Percentiles rank a stretch among this genome's conserved stretches.
These are phyloP conservation scores for Zelostemma sp. DNA, from an alignment of 1,140 invertebrate species.

Conservation along the genomic window DNA sequence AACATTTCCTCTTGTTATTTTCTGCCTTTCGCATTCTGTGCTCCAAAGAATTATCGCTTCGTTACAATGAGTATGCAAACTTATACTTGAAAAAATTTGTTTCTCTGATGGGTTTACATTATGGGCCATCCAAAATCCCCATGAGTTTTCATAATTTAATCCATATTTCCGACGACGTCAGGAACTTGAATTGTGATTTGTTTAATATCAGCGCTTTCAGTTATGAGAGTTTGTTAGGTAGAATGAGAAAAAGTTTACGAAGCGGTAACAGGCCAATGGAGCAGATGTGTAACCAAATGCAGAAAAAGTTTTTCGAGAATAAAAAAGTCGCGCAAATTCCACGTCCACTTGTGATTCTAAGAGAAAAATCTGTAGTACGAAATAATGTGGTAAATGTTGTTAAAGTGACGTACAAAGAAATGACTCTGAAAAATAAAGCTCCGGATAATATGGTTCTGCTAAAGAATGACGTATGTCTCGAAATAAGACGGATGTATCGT, in stretches of 20 bases:
- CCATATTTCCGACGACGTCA: slow-evolving; percentile 16
- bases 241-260: slow-evolving; percentile 23
- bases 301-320: too few species aligned
- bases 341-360: too few species aligned
- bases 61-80: not conserved
- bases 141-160: slow-evolving; percentile 20
- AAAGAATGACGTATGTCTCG: too few species aligned
- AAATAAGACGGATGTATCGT: too few species aligned
- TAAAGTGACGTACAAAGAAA: too few species aligned
- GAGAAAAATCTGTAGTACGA: too few species aligned
- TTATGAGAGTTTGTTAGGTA: slow-evolving; percentile 23
- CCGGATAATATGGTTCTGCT: too few species aligned
- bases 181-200: slow-evolving; percentile 11
- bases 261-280: slow-evolving; percentile 20
- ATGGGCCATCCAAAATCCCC: slow-evolving; percentile 7
- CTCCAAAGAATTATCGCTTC: not conserved
- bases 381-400: too few species aligned
- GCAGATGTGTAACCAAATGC: not conserved
- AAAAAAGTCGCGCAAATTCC: too few species aligned
- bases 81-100: slow-evolving; percentile 20
- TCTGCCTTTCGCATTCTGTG: not conserved
- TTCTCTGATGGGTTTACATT: slow-evolving; percentile 1
- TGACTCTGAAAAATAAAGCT: too few species aligned
- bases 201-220: slow-evolving; percentile 23
- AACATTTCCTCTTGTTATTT: not conserved